Evolutionary conservation across 2,888 invertebrate species (phyloP).

Genomic region (Rhyacophila evoluta): DNA sequence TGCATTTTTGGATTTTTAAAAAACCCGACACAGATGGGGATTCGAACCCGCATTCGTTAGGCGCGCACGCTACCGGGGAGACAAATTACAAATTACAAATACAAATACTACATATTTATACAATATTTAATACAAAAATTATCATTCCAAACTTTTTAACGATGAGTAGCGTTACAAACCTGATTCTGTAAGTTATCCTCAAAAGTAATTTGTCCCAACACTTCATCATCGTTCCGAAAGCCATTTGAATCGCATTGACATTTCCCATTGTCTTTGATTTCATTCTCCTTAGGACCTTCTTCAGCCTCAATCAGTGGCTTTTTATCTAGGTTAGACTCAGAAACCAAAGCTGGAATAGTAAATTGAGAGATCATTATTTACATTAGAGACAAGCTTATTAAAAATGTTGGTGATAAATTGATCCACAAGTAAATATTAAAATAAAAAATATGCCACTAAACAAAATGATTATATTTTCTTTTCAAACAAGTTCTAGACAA

Average conservation of each 20-base stretch:
- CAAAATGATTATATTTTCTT: too few species aligned
- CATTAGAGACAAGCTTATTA: constrained; percentile 31
- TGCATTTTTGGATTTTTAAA: too few species aligned
- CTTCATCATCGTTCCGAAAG: constrained; percentile 71
- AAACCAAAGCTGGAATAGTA: constrained; percentile 51
- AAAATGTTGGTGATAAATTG: too few species aligned
- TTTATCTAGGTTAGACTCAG: constrained; percentile 46
- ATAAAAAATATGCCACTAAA: too few species aligned
- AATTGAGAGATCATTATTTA: constrained; percentile 31
- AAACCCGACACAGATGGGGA: too few species aligned
- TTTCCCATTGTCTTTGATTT: constrained; percentile 63
- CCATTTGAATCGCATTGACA: constrained; percentile 67
- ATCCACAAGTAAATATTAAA: too few species aligned
- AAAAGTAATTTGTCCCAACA: constrained; percentile 75
- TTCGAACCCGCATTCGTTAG: too few species aligned
- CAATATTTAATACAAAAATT: too few species aligned
- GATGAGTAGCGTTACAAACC: constrained; percentile 61
- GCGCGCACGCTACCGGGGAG: too few species aligned
- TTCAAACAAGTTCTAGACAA: too few species aligned
- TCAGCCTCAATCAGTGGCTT: constrained; percentile 58
- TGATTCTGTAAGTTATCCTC: constrained; percentile 86
- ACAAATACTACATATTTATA: too few species aligned
- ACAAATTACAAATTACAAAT: too few species aligned
- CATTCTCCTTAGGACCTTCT: constrained; percentile 57
- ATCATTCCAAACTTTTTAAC: background rate